Evolutionary conservation across 2,888 invertebrate species (phyloP), one percentile per base, ranked within the genome.

Genomic region (Carabus problematicus): DNA sequence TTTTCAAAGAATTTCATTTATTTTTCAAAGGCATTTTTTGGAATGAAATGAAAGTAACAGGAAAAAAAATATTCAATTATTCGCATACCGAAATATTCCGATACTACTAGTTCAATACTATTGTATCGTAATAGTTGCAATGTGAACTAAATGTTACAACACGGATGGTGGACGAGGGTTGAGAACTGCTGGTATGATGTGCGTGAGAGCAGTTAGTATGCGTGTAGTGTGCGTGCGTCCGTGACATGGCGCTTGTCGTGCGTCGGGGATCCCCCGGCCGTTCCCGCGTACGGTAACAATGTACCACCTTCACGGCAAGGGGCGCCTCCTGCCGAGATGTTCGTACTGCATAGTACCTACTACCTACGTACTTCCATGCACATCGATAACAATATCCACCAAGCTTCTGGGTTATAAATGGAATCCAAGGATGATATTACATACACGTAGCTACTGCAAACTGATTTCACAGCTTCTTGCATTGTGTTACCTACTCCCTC

Each of bases 171-270:
- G 29, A 29, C 3, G 3, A 29, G 29, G 49, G n/a, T 63, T 63
- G 39, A 16, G 52, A 52, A 52, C 54, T 18, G 14, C 63, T 52
- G 63, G 14, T 40, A 47, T 12, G 11, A 12, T 39, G 52, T 49
- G 52, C 56, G 56, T 56, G 56, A 11, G 56, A 29, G n/a, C 40
- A 14, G 40, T 56, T 56, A 40, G 56, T 56, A 56, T 56, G 56
- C 56, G 40, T 56, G 56, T 56, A 56, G n/a, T 39, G 56, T 56
- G 56, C 62, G 49, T 49, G 49, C 52, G 42, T 63, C 16, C 54
- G 52, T 40, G 54, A 47, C 59, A 40, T 14, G 59, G 59, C 41
- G 56, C 39, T 40, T 56, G 40, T 56, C 56, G 56, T 56, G 39
- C 12, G 54, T 11, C 52, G 12, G 16, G 52, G 18, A 19, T 52